A percentile compares a stretch with the other conserved stretches of the same genome.
phyloP scores from a whole-genome alignment of 2,888 invertebrate genomes.

The Sesia apiformis region DNA sequence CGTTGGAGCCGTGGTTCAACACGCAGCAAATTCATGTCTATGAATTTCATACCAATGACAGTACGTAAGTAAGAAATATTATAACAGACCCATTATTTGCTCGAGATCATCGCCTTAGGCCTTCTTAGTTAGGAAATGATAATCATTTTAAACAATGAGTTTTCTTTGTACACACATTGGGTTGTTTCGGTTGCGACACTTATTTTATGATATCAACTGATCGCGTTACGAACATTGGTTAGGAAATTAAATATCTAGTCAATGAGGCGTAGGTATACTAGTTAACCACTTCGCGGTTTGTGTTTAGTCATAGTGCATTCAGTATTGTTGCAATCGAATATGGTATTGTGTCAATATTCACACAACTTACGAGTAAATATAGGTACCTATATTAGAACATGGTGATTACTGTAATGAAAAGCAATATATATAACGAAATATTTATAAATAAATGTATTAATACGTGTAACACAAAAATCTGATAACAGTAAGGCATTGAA shows the following conservation, averaged over 20 bases:
- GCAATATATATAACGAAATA: no score
- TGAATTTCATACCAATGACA: background rate
- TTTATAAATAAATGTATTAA: no score
- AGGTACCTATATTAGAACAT: no score
- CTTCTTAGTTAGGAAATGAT: background rate
- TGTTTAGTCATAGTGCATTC: conserved; percentile 33
- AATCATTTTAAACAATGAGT: conserved; percentile 14
- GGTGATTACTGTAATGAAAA: no score
- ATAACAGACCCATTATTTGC: background rate
- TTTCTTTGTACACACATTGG: conserved; percentile 9
- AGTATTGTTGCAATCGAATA: conserved; percentile 36
- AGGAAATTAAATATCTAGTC: conserved; percentile 43
- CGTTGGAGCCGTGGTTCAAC: background rate
- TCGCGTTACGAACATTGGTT: conserved; percentile 48
- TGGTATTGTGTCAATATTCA: background rate
- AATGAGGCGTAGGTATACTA: conserved; percentile 21
- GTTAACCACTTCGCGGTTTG: conserved; percentile 46
- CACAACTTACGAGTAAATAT: no score
- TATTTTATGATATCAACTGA: conserved; percentile 45
- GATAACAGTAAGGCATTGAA: no score
- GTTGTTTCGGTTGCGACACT: conserved; percentile 20
- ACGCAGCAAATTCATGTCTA: background rate
- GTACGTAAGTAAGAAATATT: background rate
- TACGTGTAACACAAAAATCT: no score
- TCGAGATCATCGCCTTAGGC: background rate